Conservation (phyloP, 2,888 invertebrate genomes). For the Caenorhabditis sp. region DNA sequence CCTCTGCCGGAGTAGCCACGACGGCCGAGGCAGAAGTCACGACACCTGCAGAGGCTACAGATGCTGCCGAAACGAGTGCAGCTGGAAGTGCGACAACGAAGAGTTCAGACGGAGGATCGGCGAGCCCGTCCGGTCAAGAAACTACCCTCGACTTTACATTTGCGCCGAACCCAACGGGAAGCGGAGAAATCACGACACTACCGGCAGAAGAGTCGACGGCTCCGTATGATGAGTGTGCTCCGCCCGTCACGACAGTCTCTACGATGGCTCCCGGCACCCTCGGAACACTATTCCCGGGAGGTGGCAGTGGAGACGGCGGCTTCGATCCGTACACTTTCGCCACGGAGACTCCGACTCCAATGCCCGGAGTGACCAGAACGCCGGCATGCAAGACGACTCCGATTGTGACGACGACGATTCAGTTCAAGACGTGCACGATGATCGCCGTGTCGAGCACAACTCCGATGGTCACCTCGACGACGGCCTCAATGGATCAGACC, state of each 20-base stretch:
- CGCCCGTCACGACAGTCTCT: conserved; percentile 36
- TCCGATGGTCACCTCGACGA: conserved; percentile 25
- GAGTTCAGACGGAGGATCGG: no score
- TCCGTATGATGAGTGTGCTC: conserved; percentile 31
- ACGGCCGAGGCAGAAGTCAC: no score
- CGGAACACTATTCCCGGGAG: conserved; percentile 46
- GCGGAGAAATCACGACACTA: conserved; percentile 4
- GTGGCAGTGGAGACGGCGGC: conserved; percentile 13
- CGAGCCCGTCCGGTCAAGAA: background rate
- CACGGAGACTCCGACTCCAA: conserved; percentile 22
- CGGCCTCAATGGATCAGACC: conserved; percentile 6
- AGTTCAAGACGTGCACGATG: conserved; percentile 49
- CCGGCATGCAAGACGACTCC: conserved; percentile 51
- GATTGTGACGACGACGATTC: conserved; percentile 36
- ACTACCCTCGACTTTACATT: conserved; percentile 39
- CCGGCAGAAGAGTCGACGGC: background rate
- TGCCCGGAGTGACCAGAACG: conserved; percentile 41
- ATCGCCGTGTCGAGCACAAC: conserved; percentile 45
- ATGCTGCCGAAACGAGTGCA: no score
- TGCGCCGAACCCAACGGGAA: conserved; percentile 28
- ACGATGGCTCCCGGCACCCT: conserved; percentile 31
- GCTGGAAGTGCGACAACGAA: no score
- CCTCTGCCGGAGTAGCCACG: no score
- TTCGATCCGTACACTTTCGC: conserved; percentile 47
- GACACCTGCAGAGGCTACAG: no score